Evolutionary conservation across 2,888 invertebrate genomes (phyloP), one percentile per base, ranked within the genome.

Genomic region (Drosophila greeni): DNA sequence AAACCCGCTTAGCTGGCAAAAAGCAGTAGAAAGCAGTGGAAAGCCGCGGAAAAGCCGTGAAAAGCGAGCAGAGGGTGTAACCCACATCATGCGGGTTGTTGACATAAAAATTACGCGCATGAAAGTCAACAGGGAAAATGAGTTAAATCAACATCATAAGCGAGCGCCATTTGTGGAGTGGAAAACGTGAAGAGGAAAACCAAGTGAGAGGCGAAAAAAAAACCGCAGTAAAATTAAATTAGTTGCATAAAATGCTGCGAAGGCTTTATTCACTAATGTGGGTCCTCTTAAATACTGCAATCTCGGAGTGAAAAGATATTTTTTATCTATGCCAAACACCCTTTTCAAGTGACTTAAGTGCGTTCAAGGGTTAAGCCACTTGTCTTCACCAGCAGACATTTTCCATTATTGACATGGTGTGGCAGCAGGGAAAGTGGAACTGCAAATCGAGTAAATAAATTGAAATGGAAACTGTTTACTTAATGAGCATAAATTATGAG

Each of bases 81-180:
- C 56, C 48, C 34, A 47, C 60, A 51, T 55, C 47, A 49, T 65
- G 62, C 51, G 62, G 60, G 58, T 59, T 81, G 82, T 83, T 81
- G 80, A 81, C 76, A 75, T 60, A 67, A 61, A 77, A 78, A 80
- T 83, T 80, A 80, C 82, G 84, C 84, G 82, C 82, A 75, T 74
- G 71, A 75, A 68, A 83, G 74, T 81, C 66, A 78, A 83, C 76
- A 75, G 55, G 72, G 64, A 75, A 83, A 78, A 78, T 81, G 73
- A 81, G 73, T 76, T 65, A 68, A 74, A 61, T 66, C 75, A 83
- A 80, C 81, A 73, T 45, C 66, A 61, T 60, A 69, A 72, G 65
- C 57, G 55, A 68, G 52, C 59, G 45, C 42, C 67, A 68, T 56
- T 73, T 65, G 60, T 48, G 48, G 52, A 43, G 39, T 39, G 43